A percentile compares a stretch with the other conserved stretches of the same genome.
Conservation (phyloP, 2,113 vertebrate species). For the Alligator mississippiensis region DNA sequence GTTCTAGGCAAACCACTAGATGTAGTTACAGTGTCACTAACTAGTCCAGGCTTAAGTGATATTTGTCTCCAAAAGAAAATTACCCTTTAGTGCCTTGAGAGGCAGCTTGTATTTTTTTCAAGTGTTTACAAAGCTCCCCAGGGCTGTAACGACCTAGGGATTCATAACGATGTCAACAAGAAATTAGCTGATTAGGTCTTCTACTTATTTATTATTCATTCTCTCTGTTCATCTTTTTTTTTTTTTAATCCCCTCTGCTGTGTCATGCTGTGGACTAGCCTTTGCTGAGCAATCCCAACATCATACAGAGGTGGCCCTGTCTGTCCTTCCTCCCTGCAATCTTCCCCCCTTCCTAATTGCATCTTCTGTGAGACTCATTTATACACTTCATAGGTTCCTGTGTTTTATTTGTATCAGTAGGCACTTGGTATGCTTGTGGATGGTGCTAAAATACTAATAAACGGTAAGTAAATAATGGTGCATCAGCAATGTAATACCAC, state of each 20-base stretch:
- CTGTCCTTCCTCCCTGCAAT: not conserved
- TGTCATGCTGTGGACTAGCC: not conserved
- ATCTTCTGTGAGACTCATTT: not conserved
- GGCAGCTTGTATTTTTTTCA: constrained; percentile 33
- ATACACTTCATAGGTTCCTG: rapidly evolving
- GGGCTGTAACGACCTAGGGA: not conserved
- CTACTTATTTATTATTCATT: not conserved
- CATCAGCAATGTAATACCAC: constrained; percentile 26
- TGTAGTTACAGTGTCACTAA: constrained; percentile 56
- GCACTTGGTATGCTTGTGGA: not conserved
- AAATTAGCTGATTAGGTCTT: not conserved
- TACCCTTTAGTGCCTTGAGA: constrained; percentile 25
- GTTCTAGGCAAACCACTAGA: constrained; percentile 51
- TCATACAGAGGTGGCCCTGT: not conserved
- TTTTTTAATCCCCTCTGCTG: not conserved
- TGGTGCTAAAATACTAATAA: constrained; percentile 6
- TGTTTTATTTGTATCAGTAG: not conserved
- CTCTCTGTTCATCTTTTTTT: not conserved
- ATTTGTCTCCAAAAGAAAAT: constrained; percentile 16
- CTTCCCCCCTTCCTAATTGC: not conserved
- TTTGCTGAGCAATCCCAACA: not conserved
- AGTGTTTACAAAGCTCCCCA: not conserved
- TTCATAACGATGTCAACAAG: not conserved
- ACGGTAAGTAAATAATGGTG: constrained; percentile 9
- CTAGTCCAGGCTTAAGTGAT: not conserved